phyloP scores from a whole-genome alignment of 2,888 invertebrate genomes.

The Oxystoma pomonae region DNA sequence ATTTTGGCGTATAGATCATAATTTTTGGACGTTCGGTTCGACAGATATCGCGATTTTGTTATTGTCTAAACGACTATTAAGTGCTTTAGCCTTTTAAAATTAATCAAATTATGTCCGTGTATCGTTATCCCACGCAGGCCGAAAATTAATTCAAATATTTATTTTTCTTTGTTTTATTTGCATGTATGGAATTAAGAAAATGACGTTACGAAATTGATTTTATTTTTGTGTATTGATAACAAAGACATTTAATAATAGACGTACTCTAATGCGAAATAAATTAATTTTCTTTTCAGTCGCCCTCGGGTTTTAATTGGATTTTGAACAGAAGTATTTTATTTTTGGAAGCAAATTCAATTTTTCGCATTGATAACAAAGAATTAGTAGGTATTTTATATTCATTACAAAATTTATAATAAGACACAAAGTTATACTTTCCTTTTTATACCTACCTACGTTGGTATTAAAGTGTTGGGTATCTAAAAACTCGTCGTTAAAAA shows the following conservation, averaged over 20 bases:
- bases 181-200: neutral
- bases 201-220: neutral
- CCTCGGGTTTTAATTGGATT: neutral
- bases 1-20: constrained; percentile 27
- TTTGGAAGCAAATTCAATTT: neutral
- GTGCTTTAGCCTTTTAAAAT: constrained; percentile 21
- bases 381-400: too few species aligned
- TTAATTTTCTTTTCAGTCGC: neutral
- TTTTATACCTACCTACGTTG: too few species aligned
- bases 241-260: neutral
- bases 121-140: constrained; percentile 22
- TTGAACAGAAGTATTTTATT: neutral
- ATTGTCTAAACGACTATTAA: constrained; percentile 29
- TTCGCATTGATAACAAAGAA: neutral
- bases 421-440: neutral
- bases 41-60: constrained; percentile 33
- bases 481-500: neutral
- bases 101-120: constrained; percentile 23
- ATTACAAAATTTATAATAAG: neutral
- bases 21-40: constrained; percentile 26
- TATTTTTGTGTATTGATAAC: neutral
- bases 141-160: constrained; percentile 10
- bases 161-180: constrained; percentile 5
- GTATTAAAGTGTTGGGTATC: too few species aligned
- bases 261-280: neutral